Evolutionary conservation across 2,113 vertebrate genomes (phyloP).

Genomic region (Sturnira hondurensis): DNA sequence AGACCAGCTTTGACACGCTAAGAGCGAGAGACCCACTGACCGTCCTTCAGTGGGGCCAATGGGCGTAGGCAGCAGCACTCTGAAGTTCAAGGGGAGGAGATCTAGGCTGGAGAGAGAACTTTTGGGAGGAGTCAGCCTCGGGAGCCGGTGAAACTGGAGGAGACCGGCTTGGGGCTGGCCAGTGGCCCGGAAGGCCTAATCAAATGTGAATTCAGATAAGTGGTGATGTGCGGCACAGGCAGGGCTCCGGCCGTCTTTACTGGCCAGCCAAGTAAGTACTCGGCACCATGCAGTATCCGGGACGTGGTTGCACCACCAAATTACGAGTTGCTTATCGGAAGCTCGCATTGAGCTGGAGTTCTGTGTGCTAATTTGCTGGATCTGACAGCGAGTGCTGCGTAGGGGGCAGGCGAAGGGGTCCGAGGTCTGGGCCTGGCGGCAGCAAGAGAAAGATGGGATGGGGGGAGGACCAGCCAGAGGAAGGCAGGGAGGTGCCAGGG

Average conservation of each 20-base stretch:
- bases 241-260: not conserved
- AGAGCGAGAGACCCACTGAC: not conserved
- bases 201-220: not conserved
- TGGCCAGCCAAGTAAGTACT: not conserved
- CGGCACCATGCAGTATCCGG: not conserved
- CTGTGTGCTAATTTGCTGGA: not conserved
- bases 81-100: not conserved
- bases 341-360: not conserved
- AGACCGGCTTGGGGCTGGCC: not conserved
- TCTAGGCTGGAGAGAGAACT: not conserved
- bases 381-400: accelerated
- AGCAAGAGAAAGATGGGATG: not conserved
- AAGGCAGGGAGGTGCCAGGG: accelerated
- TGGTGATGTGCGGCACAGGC: not conserved
- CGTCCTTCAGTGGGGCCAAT: not conserved
- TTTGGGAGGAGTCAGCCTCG: not conserved
- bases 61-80: not conserved
- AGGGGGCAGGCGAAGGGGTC: accelerated
- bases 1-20: not conserved
- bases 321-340: not conserved
- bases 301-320: not conserved
- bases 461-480: not conserved
- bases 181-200: too few species aligned
- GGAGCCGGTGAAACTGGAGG: not conserved
- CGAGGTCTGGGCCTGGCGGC: too few species aligned